Conservation (phyloP, 2,113 vertebrate genomes). For the Protobothrops mucrosquamatus region DNA sequence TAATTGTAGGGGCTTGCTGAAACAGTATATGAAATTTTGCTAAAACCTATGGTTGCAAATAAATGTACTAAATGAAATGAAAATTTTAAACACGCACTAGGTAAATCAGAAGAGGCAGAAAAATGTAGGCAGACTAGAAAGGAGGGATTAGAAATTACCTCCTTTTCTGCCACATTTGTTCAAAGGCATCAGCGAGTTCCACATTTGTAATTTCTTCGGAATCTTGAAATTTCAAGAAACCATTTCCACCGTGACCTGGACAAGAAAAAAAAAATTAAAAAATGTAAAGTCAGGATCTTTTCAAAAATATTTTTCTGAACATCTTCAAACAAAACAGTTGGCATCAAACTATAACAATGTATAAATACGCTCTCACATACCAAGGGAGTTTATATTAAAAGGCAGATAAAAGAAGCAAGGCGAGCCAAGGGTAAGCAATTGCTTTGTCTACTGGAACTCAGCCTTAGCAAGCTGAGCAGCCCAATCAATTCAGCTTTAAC, state of each 20-base stretch:
- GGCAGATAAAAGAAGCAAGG: background rate
- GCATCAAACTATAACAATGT: background rate
- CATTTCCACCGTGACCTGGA: constrained; percentile 94
- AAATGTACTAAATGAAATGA: background rate
- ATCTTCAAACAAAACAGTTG: background rate
- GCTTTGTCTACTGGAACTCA: background rate
- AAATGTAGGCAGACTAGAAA: background rate
- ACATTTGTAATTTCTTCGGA: constrained; percentile 99
- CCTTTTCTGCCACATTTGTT: constrained; percentile 99
- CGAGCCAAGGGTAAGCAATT: background rate
- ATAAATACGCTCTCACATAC: background rate
- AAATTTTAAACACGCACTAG: background rate
- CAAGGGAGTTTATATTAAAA: background rate
- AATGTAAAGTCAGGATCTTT: background rate
- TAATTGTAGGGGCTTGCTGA: background rate
- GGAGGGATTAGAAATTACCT: constrained; percentile 70
- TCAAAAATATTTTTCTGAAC: constrained; percentile 6
- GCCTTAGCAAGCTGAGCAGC: background rate
- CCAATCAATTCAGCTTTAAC: background rate
- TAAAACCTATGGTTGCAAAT: background rate
- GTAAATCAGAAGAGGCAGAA: background rate
- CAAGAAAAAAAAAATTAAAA: constrained; percentile 12
- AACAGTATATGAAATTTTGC: background rate
- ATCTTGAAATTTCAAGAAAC: constrained; percentile 98
- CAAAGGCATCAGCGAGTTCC: constrained; percentile 96